phyloP scores from a whole-genome alignment of 1,140 invertebrate genomes.

The Diorhabda carinulata region DNA sequence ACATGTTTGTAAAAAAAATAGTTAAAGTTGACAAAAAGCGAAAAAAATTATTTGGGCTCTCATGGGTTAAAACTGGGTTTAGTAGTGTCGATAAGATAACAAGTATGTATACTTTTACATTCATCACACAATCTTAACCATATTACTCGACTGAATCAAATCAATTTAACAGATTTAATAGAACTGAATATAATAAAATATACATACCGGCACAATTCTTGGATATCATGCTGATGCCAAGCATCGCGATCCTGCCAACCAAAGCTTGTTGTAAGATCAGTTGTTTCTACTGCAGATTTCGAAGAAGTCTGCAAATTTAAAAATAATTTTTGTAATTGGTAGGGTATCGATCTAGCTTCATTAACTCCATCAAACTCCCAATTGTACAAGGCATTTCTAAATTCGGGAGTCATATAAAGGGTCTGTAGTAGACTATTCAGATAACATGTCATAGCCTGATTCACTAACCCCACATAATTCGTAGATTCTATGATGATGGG shows the following conservation, averaged over 20 bases:
- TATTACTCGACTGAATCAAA: no score
- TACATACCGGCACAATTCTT: slow-evolving; percentile 50
- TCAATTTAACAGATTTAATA: no score
- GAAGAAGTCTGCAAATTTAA: slow-evolving; percentile 80
- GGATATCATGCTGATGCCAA: slow-evolving; percentile 92
- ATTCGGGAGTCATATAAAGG: slow-evolving; percentile 93
- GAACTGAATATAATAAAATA: neutral
- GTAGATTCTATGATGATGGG: slow-evolving; percentile 26
- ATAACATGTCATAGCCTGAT: slow-evolving; percentile 94
- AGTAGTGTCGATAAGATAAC: no score
- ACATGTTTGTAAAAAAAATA: no score
- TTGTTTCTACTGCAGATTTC: slow-evolving; percentile 77
- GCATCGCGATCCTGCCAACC: slow-evolving; percentile 86
- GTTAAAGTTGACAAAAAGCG: no score
- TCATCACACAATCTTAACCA: neutral
- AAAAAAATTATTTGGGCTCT: no score
- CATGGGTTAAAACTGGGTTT: no score
- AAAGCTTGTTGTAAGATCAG: slow-evolving; percentile 83
- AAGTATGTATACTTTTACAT: neutral
- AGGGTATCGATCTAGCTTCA: slow-evolving; percentile 74
- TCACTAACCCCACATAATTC: slow-evolving; percentile 82
- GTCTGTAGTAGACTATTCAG: slow-evolving; percentile 87
- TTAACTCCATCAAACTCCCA: slow-evolving; percentile 76
- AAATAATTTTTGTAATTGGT: slow-evolving; percentile 85
- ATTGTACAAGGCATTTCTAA: slow-evolving; percentile 84